Evolutionary conservation across 2,797 vertebrate genomes (phyloP).

Genomic region (Intellagama lesueurii): DNA sequence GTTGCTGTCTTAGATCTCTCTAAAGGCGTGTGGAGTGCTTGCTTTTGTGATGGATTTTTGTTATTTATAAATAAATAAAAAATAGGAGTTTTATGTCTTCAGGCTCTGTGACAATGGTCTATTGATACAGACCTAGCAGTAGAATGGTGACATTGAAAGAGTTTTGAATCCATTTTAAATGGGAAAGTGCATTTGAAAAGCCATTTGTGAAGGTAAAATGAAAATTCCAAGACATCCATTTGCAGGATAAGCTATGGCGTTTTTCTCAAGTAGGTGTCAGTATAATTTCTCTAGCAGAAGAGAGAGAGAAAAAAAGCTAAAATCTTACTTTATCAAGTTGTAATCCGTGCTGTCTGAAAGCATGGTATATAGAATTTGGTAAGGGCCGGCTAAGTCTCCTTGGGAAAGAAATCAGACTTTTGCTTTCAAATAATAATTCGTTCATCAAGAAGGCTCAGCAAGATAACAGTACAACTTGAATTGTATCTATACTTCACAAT

Average conservation of each 20-base stretch:
- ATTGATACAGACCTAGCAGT: slow-evolving; percentile 26
- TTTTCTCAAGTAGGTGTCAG: slow-evolving; percentile 21
- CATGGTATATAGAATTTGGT: background rate
- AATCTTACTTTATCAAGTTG: slow-evolving; percentile 25
- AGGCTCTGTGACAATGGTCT: slow-evolving; percentile 25
- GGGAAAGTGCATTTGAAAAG: slow-evolving; percentile 35
- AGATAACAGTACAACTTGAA: no score
- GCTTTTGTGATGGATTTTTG: slow-evolving; percentile 13
- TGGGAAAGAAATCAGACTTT: no score
- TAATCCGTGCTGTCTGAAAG: background rate
- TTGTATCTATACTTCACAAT: background rate
- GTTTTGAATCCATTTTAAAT: slow-evolving; percentile 47
- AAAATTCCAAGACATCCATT: slow-evolving; percentile 6
- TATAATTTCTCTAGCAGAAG: slow-evolving; percentile 15
- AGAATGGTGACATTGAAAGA: slow-evolving; percentile 39
- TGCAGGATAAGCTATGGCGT: background rate
- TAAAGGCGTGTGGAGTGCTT: slow-evolving; percentile 48
- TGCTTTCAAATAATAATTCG: background rate
- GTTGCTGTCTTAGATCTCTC: slow-evolving; percentile 72
- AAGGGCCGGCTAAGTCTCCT: background rate
- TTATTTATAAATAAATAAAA: slow-evolving; percentile 42
- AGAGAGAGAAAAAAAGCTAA: background rate
- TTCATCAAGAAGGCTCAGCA: background rate
- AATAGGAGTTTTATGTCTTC: slow-evolving; percentile 43
- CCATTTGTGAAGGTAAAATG: slow-evolving; percentile 32